Evolutionary conservation across 2,113 vertebrate species (phyloP).

Genomic region (Choloepus hoffmanni): DNA sequence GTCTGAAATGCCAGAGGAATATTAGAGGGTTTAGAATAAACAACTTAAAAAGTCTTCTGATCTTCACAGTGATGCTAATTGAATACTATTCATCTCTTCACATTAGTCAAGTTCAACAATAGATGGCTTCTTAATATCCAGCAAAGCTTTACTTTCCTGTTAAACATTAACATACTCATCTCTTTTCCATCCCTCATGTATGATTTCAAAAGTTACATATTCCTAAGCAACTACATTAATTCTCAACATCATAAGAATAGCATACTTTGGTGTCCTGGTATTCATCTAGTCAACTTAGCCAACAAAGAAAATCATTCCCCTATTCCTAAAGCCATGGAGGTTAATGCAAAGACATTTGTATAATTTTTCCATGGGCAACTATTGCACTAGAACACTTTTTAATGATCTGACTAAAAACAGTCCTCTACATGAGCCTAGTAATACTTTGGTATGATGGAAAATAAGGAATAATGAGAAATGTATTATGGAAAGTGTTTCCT

Average conservation of each 20-base stretch:
- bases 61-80: conserved; percentile 45
- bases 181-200: background rate
- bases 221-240: background rate
- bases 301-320: background rate
- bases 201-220: background rate
- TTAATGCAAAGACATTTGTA: conserved; percentile 9
- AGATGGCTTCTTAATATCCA: background rate
- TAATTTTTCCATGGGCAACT: background rate
- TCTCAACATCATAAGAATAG: background rate
- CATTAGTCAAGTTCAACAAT: background rate
- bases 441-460: conserved; percentile 32
- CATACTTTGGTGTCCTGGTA: background rate
- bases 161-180: background rate
- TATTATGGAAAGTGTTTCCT: conserved; percentile 25
- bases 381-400: background rate
- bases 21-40: background rate
- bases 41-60: conserved; percentile 30
- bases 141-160: background rate
- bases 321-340: background rate
- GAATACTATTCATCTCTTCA: conserved; percentile 10
- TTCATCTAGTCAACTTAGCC: background rate
- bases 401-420: conserved; percentile 34
- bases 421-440: background rate
- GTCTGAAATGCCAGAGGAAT: background rate
- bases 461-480: background rate